These are phyloP conservation scores for Gallirallus australis DNA, from an alignment of 2,797 vertebrate species.

Conservation along the genomic window DNA sequence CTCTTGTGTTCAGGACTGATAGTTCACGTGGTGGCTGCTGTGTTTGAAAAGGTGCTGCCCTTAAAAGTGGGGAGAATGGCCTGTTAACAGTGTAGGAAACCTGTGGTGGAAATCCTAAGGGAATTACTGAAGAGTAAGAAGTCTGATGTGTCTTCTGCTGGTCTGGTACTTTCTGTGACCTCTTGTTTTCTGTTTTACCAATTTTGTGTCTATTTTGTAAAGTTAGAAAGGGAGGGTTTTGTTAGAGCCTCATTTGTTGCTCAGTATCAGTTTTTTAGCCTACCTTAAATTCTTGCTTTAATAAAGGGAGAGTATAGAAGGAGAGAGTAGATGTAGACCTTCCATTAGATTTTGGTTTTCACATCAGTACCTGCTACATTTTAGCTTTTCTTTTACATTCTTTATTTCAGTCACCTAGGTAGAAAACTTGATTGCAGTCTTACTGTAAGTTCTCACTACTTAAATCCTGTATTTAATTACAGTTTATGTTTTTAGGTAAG, in stretches of 20 bases:
- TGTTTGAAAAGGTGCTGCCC: not conserved
- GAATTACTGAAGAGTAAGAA: not conserved
- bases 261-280: not conserved
- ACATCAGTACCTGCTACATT: not conserved
- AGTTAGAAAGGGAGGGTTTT: not conserved
- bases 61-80: not conserved
- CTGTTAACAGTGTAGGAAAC: not conserved
- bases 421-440: not conserved
- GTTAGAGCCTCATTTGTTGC: not conserved
- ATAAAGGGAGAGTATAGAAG: not conserved
- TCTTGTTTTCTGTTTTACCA: not conserved
- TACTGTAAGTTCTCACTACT: not conserved
- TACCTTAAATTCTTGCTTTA: not conserved
- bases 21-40: not conserved
- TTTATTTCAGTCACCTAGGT: not conserved
- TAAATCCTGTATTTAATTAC: not conserved
- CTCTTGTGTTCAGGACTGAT: not conserved
- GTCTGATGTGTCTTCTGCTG: not conserved
- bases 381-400: not conserved
- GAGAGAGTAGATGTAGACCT: not conserved
- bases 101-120: not conserved
- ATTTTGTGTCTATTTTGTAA: not conserved
- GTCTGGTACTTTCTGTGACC: not conserved
- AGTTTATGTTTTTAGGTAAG: constrained; percentile 1
- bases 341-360: not conserved